Evolutionary conservation across 2,888 invertebrate species (phyloP).

Genomic region (Oscheius sp.): DNA sequence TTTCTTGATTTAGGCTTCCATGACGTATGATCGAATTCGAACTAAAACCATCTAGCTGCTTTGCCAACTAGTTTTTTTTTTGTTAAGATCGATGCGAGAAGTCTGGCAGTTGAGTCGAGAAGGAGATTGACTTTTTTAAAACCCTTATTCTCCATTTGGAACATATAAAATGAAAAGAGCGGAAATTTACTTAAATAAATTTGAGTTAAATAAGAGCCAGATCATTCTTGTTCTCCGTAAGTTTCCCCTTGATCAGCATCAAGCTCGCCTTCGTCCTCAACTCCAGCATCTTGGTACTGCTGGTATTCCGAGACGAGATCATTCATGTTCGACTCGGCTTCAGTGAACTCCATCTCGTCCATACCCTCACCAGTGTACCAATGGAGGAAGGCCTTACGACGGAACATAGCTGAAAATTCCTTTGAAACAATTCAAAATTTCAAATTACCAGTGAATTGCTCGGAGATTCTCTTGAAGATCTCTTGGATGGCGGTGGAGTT

Average conservation of each 20-base stretch:
- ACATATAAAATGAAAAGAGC: neutral
- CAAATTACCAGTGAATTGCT: conserved; percentile 79
- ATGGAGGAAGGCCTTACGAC: conserved; percentile 93
- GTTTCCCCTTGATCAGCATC: conserved; percentile 29
- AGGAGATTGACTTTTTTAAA: too few species aligned
- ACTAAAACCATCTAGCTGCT: too few species aligned
- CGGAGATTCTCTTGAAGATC: conserved; percentile 85
- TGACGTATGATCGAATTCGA: too few species aligned
- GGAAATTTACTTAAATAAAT: neutral
- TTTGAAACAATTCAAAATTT: neutral
- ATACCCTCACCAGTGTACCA: conserved; percentile 97
- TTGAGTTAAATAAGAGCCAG: neutral
- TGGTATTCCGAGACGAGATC: conserved; percentile 72
- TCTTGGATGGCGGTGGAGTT: conserved; percentile 89
- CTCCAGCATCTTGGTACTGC: conserved; percentile 62
- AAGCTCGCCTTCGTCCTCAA: conserved; percentile 51
- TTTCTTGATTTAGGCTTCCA: too few species aligned
- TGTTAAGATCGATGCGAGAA: too few species aligned
- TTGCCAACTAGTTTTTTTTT: too few species aligned
- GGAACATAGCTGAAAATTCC: conserved; percentile 81
- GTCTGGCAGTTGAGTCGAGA: too few species aligned
- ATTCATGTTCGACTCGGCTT: conserved; percentile 93
- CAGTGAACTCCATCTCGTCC: conserved; percentile 96
- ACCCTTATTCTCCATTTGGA: neutral
- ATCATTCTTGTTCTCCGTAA: neutral